A percentile compares a stretch with the other conserved stretches of the same genome.
Evolutionary conservation across 2,113 vertebrate genomes (phyloP).

Genomic region (Columba janthina): DNA sequence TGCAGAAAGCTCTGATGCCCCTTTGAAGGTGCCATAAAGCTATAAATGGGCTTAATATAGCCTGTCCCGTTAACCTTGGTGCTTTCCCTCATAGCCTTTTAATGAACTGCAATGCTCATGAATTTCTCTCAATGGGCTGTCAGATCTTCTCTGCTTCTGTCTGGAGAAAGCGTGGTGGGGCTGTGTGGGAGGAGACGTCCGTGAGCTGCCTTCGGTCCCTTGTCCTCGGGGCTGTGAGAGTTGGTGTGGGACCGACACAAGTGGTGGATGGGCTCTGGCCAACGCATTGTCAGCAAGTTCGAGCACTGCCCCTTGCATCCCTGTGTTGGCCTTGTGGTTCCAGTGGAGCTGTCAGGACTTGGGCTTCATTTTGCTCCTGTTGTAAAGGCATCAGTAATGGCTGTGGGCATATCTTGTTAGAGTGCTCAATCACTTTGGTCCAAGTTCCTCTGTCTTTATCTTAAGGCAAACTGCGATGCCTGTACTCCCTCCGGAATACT

Average conservation of each 20-base stretch:
- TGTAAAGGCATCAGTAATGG: neutral
- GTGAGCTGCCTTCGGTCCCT: neutral
- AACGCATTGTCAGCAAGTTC: rapidly evolving
- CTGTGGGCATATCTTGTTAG: neutral
- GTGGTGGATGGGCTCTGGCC: rapidly evolving
- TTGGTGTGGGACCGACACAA: rapidly evolving
- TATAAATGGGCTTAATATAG: conserved; percentile 18
- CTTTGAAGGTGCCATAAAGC: neutral
- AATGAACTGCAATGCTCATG: neutral
- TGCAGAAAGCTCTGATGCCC: neutral
- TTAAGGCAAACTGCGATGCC: neutral
- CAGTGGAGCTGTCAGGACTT: neutral
- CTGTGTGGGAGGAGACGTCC: rapidly evolving
- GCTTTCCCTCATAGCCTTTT: neutral
- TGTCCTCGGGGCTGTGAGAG: rapidly evolving
- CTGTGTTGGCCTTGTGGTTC: rapidly evolving
- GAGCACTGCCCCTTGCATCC: rapidly evolving
- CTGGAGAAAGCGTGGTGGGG: rapidly evolving
- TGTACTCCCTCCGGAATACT: neutral
- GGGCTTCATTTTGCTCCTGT: neutral
- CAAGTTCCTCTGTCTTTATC: neutral
- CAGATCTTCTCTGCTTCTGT: neutral
- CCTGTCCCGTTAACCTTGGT: neutral
- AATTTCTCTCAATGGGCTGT: neutral
- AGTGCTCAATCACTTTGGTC: rapidly evolving